phyloP scores from a whole-genome alignment of 2,888 invertebrate species.

The Rhagonycha fulva region DNA sequence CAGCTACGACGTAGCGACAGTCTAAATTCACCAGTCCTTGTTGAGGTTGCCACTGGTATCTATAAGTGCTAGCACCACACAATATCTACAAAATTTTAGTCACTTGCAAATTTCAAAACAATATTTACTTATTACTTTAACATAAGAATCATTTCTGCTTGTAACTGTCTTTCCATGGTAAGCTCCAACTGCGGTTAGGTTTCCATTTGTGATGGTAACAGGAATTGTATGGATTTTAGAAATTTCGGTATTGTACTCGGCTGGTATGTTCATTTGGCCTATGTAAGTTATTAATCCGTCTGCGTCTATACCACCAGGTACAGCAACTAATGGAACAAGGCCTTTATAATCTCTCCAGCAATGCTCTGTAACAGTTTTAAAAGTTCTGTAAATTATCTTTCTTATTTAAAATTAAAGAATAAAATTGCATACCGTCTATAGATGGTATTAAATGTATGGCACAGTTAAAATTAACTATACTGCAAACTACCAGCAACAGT shows the following conservation, averaged over 20 bases:
- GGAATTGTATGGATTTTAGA: neutral
- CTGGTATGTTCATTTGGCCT: neutral
- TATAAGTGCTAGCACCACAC: neutral
- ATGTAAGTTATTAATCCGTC: neutral
- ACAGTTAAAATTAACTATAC: neutral
- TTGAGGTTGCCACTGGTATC: neutral
- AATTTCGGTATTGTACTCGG: neutral
- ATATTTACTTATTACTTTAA: neutral
- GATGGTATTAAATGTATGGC: neutral
- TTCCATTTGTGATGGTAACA: neutral
- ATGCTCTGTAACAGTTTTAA: neutral
- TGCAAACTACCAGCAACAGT: neutral
- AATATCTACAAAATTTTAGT: neutral
- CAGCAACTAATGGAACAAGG: neutral
- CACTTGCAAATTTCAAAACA: neutral
- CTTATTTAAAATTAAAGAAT: neutral
- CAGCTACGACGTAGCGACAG: neutral
- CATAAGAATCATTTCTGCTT: neutral
- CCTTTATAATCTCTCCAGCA: slow-evolving; percentile 1
- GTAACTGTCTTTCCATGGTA: neutral
- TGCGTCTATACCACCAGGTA: neutral
- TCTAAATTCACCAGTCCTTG: neutral
- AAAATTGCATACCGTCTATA: neutral
- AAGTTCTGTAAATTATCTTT: neutral
- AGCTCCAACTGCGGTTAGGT: neutral